Evolutionary conservation across 2,113 vertebrate genomes (phyloP), one percentile per base, ranked within the genome.

Genomic region (Rhodinocichla rosea): DNA sequence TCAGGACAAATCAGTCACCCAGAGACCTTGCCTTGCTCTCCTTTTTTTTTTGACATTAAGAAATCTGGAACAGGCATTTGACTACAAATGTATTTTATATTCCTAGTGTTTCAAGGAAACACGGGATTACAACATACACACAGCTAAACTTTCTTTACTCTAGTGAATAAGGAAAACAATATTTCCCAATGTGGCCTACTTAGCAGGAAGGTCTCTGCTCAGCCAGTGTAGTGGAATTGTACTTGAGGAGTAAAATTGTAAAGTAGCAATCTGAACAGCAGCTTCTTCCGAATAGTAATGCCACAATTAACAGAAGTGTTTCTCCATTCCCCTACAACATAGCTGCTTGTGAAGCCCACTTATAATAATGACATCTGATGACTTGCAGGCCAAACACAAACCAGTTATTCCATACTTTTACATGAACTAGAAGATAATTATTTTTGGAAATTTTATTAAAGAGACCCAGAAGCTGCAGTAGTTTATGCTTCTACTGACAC

Each of bases 391-490:
- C 64, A 96, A 93, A 63, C 76, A 87, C 35, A 80, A 91, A 90
- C 45, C 44, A 90, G 55, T 67, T 65, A 85, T 28, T 76, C 24
- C 30, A 52, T 35, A 57, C 39, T 70, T 94, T 74, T 47, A 74
- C 18, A 67, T 33, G 37, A 88, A 62, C 20, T 47, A 80, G 60
- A 56, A 32, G 68, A 67, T 93, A 93, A 94, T 88, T 93, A 80
- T 37, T 95, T 93, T 69, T 10, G 9, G 30, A 91, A 70, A 77
- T 91, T 91, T 90, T 92, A 94, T 95, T 87, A 94, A 28, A 80
- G 53, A 87, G 44, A 57, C n/a, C 3, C 64, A 81, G 64, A 88
- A 93, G 47, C 17, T 71, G 52, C 32, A 90, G 64, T 24, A 55
- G 67, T 59, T 96, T 92, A 71, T 57, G 69, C 37, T 87, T 82